A percentile compares a stretch with the other conserved stretches of the same genome.
These are phyloP conservation scores for Helicoverpa zea DNA, from an alignment of 1,140 invertebrate species.

Conservation along the genomic window DNA sequence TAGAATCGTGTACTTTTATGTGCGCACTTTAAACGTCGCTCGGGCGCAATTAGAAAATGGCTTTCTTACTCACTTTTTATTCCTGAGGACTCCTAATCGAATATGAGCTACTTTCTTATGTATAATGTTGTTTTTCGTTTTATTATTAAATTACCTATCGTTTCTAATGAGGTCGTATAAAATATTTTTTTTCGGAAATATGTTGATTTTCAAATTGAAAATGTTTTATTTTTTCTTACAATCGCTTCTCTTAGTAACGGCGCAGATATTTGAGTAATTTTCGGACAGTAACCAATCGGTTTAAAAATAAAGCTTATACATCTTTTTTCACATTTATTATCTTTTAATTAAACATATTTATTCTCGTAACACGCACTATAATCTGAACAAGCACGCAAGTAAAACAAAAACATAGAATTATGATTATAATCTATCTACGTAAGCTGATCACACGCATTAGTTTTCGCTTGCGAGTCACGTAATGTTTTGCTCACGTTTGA, in stretches of 20 bases:
- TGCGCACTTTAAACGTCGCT: conserved; percentile 60
- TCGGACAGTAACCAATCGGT: too few species aligned
- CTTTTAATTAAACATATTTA: too few species aligned
- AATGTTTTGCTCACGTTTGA: conserved; percentile 8
- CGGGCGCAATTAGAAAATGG: conserved; percentile 72
- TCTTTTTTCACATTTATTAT: too few species aligned
- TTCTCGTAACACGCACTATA: too few species aligned
- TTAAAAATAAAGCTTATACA: too few species aligned
- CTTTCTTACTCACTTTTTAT: conserved; percentile 60
- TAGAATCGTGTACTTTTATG: conserved; percentile 51
- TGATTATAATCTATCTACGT: neutral
- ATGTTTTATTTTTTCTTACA: too few species aligned
- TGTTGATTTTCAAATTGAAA: too few species aligned
- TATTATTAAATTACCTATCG: neutral
- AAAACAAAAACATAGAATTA: neutral
- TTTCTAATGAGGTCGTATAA: neutral
- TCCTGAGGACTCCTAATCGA: conserved; percentile 37
- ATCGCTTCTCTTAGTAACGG: too few species aligned
- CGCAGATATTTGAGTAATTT: too few species aligned
- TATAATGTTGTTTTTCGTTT: conserved; percentile 3
- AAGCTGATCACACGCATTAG: conserved; percentile 8
- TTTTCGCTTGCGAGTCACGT: conserved; percentile 7
- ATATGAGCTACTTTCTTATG: conserved; percentile 26
- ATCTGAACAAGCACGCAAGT: neutral
- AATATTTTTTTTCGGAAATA: too few species aligned